Percentiles rank a stretch among this genome's conserved stretches.
phyloP scores from a whole-genome alignment of 2,113 vertebrate genomes.

The Ctenodactylus gundi region DNA sequence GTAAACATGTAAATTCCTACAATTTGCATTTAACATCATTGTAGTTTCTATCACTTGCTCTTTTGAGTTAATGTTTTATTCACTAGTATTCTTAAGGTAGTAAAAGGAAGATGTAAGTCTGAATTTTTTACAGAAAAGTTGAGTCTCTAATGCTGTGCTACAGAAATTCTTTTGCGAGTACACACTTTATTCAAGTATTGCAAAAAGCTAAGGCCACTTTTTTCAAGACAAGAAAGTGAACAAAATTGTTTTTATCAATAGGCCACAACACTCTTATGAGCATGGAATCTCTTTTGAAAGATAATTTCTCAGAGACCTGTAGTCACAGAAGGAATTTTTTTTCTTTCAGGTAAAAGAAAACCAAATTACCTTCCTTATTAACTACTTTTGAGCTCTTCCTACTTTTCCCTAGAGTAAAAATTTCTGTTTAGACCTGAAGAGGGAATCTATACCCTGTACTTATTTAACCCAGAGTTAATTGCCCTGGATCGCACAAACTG shows the following conservation, averaged over 20 bases:
- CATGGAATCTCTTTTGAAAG: conserved; percentile 79
- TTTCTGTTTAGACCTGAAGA: conserved; percentile 74
- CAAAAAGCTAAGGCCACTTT: conserved; percentile 91
- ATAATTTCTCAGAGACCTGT: conserved; percentile 75
- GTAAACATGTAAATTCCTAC: conserved; percentile 86
- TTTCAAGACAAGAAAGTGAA: conserved; percentile 87
- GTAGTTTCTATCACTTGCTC: conserved; percentile 80
- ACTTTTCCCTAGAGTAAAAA: conserved; percentile 75
- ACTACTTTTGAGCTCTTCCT: conserved; percentile 76
- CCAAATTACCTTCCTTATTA: conserved; percentile 50
- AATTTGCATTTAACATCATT: conserved; percentile 83
- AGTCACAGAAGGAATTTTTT: conserved; percentile 75
- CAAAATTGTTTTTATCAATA: conserved; percentile 80
- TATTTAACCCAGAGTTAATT: conserved; percentile 53
- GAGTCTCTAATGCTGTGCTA: conserved; percentile 85
- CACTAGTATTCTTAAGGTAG: conserved; percentile 84
- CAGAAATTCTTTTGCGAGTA: conserved; percentile 83
- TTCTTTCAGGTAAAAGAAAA: conserved; percentile 70
- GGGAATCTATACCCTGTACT: conserved; percentile 66
- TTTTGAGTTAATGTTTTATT: conserved; percentile 80
- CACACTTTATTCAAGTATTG: conserved; percentile 90
- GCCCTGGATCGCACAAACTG: conserved; percentile 62
- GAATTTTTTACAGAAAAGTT: conserved; percentile 83
- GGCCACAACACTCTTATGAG: conserved; percentile 78
- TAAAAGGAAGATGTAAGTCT: conserved; percentile 82